Evolutionary conservation across 2,888 invertebrate species (phyloP), one percentile per base, ranked within the genome.

Genomic region (Pammene aurita): DNA sequence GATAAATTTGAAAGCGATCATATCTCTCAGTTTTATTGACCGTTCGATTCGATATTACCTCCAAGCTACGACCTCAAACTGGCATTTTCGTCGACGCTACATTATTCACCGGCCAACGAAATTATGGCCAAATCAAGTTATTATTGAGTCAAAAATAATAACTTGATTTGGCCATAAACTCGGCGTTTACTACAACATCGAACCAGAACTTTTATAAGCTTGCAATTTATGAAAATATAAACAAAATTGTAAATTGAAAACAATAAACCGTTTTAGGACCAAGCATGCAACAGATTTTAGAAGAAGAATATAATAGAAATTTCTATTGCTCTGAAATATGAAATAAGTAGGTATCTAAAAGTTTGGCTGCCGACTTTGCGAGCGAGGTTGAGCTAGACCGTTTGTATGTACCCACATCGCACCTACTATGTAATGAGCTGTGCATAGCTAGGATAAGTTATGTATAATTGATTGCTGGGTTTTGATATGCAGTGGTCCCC

Each of bases 11-110:
- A 77, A 74, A 72, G 70, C 75, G 82, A 84, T 84, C 80, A 82
- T 84, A 85, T 84, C 84, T 85, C 75, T 80, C 79, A 80, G 80
- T 84, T 87, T 85, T 84, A 86, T 85, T 83, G 85, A 82, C 83
- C 84, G 81, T 86, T 84, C 82, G 78, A 82, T 81, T 80, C 75
- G 80, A 84, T 84, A 84, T 84, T 81, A 75, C 74, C 72, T 69
- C 72, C 64, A 73, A 72, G 74, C 35, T 35, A 75, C 73, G 74
- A 76, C 71, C 71, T 70, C 50, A 72, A 71, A 72, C 72, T 72
- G 71, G 52, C 63, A 62, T 72, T 78, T 78, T 76, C 74, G 74
- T 74, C 74, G 75, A 79, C 70, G 72, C 66, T 72, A 76, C 75
- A 75, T 77, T 76, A 77, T 75, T 76, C 75, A 77, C 62, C 67